Base-by-base conservation (phyloP, 2,888 invertebrate genomes). In the Apodemia mormo region DNA sequence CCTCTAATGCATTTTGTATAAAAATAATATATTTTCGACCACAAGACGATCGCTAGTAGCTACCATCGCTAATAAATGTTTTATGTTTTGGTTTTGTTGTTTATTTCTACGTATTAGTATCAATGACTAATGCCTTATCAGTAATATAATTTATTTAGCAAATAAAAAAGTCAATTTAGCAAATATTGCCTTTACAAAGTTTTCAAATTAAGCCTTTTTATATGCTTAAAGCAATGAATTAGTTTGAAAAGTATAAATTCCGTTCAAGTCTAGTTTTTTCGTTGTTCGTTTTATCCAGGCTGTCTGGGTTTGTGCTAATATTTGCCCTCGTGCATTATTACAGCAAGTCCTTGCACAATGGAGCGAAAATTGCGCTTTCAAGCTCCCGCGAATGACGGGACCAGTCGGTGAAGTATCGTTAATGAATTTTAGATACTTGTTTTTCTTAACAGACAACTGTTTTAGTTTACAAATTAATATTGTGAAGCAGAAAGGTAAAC, bases 281-380 rank as follows among this genome's bases (percentile, higher is more conserved):
- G 79, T 85, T 82, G 83, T 80, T 80, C 76, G 77, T 80, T 80
- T 79, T 79, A 79, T 78, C 77, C 77, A 65, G 75, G 75, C 83
- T 82, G 87, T 87, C 89, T 90, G 88, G 79, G 80, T 83, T 86
- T 86, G 86, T 78, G 88, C 88, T 88, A 93, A 92, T 93, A 92
- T 92, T 93, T 92, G 82, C 87, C 76, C 81, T 78, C 80, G 87
- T 86, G 84, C 91, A 90, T 92, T 92, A 92, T 91, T 91, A 86
- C 89, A 85, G 85, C 81, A 76, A 80, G 80, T 79, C 82, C 82
- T 49, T 75, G 84, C 80, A 88, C 88, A 88, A 88, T 87, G 83
- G 81, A 81, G 81, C 79, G 82, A 81, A 84, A 85, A 88, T 86
- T 85, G 85, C 83, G 70, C 70, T 66, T 61, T 70, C 45, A 68